These are phyloP conservation scores for Oikopleura dioica DNA, from an alignment of 23 tunicate species.

Conservation along the genomic window DNA sequence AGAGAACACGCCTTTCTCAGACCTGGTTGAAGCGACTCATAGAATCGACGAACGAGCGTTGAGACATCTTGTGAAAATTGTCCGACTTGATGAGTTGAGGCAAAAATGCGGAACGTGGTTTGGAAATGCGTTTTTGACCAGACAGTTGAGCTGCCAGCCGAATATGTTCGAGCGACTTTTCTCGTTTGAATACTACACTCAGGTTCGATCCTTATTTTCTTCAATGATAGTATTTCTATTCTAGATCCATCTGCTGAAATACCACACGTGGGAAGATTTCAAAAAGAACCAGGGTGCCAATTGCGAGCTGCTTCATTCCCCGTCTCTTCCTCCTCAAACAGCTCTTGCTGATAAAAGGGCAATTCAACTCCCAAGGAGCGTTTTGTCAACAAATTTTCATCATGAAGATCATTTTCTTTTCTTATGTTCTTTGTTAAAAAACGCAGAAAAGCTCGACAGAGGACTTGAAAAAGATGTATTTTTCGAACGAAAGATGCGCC, in stretches of 20 bases:
- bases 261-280: too few species aligned
- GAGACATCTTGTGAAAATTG: background rate
- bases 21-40: conserved; percentile 8
- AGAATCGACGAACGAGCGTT: conserved; percentile 6
- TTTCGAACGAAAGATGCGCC: conserved; percentile 10
- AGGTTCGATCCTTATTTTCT: background rate
- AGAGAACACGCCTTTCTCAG: background rate
- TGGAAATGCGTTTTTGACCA: background rate
- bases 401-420: too few species aligned
- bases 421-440: too few species aligned
- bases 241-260: too few species aligned
- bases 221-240: background rate
- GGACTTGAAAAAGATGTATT: too few species aligned
- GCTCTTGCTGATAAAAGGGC: background rate
- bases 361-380: background rate
- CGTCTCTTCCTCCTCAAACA: background rate
- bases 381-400: too few species aligned
- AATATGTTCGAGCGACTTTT: conserved; percentile 3
- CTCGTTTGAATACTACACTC: background rate
- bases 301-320: background rate
- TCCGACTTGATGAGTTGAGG: background rate
- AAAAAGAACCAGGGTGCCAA: too few species aligned
- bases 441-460: too few species aligned
- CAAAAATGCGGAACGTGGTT: background rate
- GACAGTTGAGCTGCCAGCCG: background rate